Conservation (phyloP, 2,888 invertebrate genomes). For the Corythucha ciliata region DNA sequence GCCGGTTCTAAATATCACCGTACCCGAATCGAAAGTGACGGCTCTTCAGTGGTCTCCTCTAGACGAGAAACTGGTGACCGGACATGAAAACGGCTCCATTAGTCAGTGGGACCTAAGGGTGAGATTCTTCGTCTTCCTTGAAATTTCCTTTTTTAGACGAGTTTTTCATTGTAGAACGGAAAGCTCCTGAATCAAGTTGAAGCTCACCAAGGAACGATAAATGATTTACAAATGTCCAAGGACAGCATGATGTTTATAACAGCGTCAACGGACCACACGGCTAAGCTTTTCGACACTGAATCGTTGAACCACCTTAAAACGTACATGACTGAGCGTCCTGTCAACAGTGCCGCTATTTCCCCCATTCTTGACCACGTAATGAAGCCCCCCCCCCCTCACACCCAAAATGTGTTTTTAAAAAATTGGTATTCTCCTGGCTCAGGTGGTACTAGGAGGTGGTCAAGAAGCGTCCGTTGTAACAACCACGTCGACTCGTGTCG, state of each 20-base stretch:
- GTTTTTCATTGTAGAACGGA: conserved; percentile 54
- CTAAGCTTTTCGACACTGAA: conserved; percentile 86
- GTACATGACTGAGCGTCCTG: conserved; percentile 94
- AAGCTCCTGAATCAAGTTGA: conserved; percentile 67
- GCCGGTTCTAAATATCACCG: conserved; percentile 68
- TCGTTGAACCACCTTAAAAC: conserved; percentile 81
- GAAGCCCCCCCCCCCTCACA: conserved; percentile 39
- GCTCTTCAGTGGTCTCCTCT: conserved; percentile 89
- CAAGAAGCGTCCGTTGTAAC: conserved; percentile 99
- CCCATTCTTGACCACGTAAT: conserved; percentile 90
- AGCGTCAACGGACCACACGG: conserved; percentile 91
- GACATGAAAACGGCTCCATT: conserved; percentile 89
- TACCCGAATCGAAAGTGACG: conserved; percentile 75
- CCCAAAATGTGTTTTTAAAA: not conserved
- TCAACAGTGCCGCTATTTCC: conserved; percentile 95
- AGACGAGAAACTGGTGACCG: conserved; percentile 84
- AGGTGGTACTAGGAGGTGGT: conserved; percentile 92
- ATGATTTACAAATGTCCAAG: conserved; percentile 91
- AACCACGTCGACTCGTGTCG: conserved; percentile 83
- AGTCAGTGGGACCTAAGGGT: conserved; percentile 87
- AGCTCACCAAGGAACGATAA: conserved; percentile 79
- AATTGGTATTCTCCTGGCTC: conserved; percentile 27
- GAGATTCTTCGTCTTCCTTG: conserved; percentile 35
- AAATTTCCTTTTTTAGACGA: conserved; percentile 15
- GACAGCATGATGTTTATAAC: conserved; percentile 95